These are phyloP conservation scores for Drosophila grimshawi DNA, from an alignment of 1,140 invertebrate species.

Conservation along the genomic window DNA sequence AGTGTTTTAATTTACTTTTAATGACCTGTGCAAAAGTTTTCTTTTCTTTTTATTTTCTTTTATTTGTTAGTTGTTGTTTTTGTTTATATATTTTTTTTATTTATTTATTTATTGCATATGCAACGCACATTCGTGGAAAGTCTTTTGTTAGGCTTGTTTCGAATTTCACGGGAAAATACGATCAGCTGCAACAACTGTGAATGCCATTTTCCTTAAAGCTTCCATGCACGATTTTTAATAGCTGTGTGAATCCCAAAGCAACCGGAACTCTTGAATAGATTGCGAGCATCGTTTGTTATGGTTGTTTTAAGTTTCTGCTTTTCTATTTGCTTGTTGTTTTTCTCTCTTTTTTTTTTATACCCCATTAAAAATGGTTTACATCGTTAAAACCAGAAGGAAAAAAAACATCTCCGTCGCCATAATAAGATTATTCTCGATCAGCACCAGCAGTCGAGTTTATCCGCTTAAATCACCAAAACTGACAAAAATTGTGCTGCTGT, in stretches of 20 bases:
- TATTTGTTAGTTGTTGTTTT: no score
- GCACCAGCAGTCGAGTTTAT: no score
- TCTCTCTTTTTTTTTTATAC: slow-evolving; percentile 4
- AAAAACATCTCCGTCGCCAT: no score
- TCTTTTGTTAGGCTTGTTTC: slow-evolving; percentile 70
- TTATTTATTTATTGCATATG: slow-evolving; percentile 29
- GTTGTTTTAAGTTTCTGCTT: slow-evolving; percentile 17
- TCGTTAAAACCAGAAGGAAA: no score
- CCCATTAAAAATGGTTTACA: no score
- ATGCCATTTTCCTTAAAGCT: slow-evolving; percentile 57
- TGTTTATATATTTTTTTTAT: background rate
- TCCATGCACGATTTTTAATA: slow-evolving; percentile 44
- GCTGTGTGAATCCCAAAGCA: slow-evolving; percentile 61
- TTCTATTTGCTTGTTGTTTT: background rate
- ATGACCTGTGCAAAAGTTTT: slow-evolving; percentile 54
- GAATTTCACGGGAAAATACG: slow-evolving; percentile 55
- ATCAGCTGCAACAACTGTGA: slow-evolving; percentile 49
- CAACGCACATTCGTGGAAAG: slow-evolving; percentile 56
- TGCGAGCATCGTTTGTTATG: slow-evolving; percentile 43
- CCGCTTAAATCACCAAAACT: no score
- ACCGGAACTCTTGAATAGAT: slow-evolving; percentile 61
- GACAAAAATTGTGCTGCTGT: no score
- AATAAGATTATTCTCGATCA: no score
- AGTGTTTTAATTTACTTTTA: slow-evolving; percentile 75
- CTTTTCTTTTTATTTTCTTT: slow-evolving; percentile 5